Evolutionary conservation across 2,888 invertebrate species (phyloP), one percentile per base, ranked within the genome.

Genomic region (Phengaris alcon): DNA sequence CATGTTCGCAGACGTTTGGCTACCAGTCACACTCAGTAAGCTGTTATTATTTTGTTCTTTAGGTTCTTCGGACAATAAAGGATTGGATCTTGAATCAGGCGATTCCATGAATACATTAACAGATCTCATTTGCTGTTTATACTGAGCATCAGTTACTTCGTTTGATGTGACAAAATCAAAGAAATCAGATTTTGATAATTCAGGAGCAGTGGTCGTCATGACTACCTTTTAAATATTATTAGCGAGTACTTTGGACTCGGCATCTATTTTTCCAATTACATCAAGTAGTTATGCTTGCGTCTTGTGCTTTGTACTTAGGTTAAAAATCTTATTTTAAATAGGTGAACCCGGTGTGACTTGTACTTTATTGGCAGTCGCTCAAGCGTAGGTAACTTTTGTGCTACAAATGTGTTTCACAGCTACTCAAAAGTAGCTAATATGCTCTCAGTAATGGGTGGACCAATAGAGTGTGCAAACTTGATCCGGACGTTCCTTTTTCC

Each of bases 121-220:
- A 79, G 94, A 95, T 79, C 95, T 94, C 95, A 95, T 95, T 86
- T 95, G 95, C 87, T 95, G 95, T 84, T 95, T 94, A 87, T 95
- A 95, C 84, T 95, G 95, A 73, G 95, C 95, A 88, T 96, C 96
- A 84, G 95, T 95, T 84, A 96, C 95, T 83, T 96, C 96, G 77
- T 97, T 96, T 72, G 97, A 96, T 75, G 97, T 97, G 79, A 97
- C 97, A 91, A 97, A 97, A 92, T 97, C 97, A 92, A 97, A 97
- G 94, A 97, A 97, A 93, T 97, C 97, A 81, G 97, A 96, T 93
- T 97, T 97, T 83, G 96, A 95, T 90, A 97, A 94, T 93, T 97
- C 97, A 90, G 97, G 96, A 90, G 97, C 96, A 87, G 96, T 95
- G 94, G 97, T 96, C 91, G 96, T 96, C 91, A 97, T 96, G 94